Conservation (phyloP, 2,113 vertebrate species). For the Pachyramphus minor region DNA sequence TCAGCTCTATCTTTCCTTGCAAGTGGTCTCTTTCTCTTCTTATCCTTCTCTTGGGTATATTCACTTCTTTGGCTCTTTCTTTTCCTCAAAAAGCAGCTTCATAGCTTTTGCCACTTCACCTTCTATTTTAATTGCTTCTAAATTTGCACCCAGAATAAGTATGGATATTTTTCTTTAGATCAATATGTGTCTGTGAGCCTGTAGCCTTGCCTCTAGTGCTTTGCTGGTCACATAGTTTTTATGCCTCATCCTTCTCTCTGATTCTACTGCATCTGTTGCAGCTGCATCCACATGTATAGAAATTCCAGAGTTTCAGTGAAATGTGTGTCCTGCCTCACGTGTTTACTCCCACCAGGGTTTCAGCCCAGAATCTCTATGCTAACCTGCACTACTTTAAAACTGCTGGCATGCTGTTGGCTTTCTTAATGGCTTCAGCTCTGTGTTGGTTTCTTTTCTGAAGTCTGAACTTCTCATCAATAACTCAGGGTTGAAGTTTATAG, state of each 20-base stretch:
- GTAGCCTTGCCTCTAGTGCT: not conserved
- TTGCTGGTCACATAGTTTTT: not conserved
- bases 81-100: not conserved
- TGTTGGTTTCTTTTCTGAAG: not conserved
- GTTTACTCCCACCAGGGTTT: not conserved
- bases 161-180: not conserved
- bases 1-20: not conserved
- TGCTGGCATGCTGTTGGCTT: not conserved
- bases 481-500: not conserved
- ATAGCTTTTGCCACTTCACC: not conserved
- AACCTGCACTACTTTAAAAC: not conserved
- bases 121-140: not conserved
- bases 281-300: not conserved
- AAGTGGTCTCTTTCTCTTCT: not conserved
- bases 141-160: not conserved
- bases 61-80: not conserved
- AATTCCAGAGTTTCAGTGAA: not conserved
- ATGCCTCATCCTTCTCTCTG: not conserved
- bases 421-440: not conserved
- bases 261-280: not conserved
- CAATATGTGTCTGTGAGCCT: not conserved
- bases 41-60: not conserved
- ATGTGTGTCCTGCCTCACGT: not conserved
- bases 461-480: not conserved
- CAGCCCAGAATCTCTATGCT: not conserved